These are phyloP conservation scores for Phylloscopus trochiloides DNA, from an alignment of 2,113 vertebrate genomes.

Conservation along the genomic window DNA sequence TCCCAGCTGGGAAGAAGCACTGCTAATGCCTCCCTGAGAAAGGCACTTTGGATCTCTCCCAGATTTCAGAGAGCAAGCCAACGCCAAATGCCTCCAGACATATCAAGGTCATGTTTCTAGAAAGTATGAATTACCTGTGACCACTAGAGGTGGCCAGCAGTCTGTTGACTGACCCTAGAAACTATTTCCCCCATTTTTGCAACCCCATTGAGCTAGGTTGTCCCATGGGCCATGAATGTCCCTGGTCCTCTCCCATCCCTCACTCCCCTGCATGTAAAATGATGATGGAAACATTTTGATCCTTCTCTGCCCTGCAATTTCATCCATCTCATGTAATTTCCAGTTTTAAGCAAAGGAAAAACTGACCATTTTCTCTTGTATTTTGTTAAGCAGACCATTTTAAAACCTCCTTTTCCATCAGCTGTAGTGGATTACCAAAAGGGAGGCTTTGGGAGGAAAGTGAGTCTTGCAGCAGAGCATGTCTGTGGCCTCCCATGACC, in stretches of 20 bases:
- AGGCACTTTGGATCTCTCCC: neutral
- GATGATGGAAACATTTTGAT: neutral
- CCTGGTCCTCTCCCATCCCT: neutral
- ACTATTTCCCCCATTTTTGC: neutral
- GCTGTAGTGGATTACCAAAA: neutral
- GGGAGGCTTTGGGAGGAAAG: neutral
- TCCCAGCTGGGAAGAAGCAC: neutral
- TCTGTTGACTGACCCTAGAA: neutral
- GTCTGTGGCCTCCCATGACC: neutral
- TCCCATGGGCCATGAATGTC: no score
- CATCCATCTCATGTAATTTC: neutral
- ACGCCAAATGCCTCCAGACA: neutral
- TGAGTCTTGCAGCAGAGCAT: neutral
- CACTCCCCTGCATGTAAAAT: neutral
- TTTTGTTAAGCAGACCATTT: neutral
- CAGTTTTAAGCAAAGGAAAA: neutral
- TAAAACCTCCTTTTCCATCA: neutral
- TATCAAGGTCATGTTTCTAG: neutral
- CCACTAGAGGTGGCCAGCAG: constrained; percentile 33
- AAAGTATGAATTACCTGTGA: neutral
- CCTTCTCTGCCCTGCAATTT: neutral
- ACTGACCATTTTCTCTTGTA: fast-evolving
- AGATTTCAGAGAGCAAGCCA: neutral
- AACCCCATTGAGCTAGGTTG: neutral
- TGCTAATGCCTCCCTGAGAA: neutral